Base-by-base conservation (phyloP, 2,888 invertebrate genomes). In the Lomographa bimaculata region DNA sequence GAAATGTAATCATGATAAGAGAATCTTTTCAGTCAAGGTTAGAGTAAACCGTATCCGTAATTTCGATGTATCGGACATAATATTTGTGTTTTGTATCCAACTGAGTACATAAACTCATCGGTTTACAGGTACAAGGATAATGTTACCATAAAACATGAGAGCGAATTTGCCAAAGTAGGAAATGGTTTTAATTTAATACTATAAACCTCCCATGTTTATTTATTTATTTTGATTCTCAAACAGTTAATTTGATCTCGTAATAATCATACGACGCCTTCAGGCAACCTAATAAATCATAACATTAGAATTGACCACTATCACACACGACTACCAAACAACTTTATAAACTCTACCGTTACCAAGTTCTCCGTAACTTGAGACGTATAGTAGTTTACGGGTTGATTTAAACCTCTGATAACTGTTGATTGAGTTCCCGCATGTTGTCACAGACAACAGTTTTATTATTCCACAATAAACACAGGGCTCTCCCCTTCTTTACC, bases 391-490 rank as follows among this genome's bases (percentile, higher is more conserved):
- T 7, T 19, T 16, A 41, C 28, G 27, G 24, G 27, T 24, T 14
- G 33, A 40, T 40, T 33, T 28, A 28, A 34, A 34, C 7, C 4
- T 18, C 25, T 14, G 26, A 30, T 32, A 43, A 47, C 34, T 46
- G 42, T 40, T 43, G 43, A 47, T 47, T 45, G 30, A 32, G 45
- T 36, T 19, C 42, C 42, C 39, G 19, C 46, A 47, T 65, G 67
- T 71, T 70, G 70, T 72, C 64, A 57, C 28, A 66, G 70, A 55
- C 58, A 71, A 76, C 72, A 73, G 56, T 72, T 71, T 72, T 78
- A 78, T 76, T 78, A 66, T 71, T 63, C 59, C 59, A n/a, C n/a
- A 63, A 68, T 70, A 77, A 77, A 78, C 72, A 72, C 39, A 49
- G 40, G 42, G 62, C 58, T 53, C n/a, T 71, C 76, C 78, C 71